Percentiles rank a stretch among this genome's conserved stretches.
phyloP scores from a whole-genome alignment of 2,888 invertebrate species.

The Mechanitis messenoides region DNA sequence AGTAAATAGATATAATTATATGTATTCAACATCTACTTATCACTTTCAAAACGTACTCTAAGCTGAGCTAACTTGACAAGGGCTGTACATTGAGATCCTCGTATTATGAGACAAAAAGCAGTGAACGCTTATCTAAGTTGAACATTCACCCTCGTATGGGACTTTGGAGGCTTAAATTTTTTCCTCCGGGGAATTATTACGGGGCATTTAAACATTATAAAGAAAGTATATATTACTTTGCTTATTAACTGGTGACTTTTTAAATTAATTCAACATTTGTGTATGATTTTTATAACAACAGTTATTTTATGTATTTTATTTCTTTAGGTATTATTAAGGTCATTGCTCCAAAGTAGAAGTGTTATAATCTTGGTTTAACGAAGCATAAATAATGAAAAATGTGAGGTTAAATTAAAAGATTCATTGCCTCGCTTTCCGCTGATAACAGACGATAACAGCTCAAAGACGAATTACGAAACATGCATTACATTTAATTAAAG shows the following conservation, averaged over 20 bases:
- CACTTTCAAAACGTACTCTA: constrained; percentile 3
- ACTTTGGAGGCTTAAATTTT: constrained; percentile 29
- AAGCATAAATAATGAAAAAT: constrained; percentile 6
- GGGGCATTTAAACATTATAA: not conserved
- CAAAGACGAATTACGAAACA: constrained; percentile 16
- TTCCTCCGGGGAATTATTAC: constrained; percentile 26
- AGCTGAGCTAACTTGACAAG: constrained; percentile 7
- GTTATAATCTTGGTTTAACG: not conserved
- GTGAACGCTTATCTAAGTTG: constrained; percentile 54
- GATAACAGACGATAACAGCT: constrained; percentile 18
- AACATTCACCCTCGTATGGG: constrained; percentile 50
- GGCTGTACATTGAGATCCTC: constrained; percentile 24
- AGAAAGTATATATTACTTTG: not conserved
- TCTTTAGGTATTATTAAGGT: not conserved
- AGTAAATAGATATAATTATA: not conserved
- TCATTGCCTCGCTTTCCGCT: constrained; percentile 14
- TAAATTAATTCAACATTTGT: not conserved
- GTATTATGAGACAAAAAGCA: constrained; percentile 55
- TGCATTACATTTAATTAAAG: not conserved
- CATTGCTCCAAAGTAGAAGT: not conserved
- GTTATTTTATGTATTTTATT: not conserved
- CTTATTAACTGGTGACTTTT: not conserved
- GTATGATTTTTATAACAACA: not conserved
- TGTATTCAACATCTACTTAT: constrained; percentile 1
- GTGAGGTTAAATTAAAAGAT: constrained; percentile 10